Evolutionary conservation across 2,113 vertebrate species (phyloP).

Genomic region (Phalacrocorax aristotelis): DNA sequence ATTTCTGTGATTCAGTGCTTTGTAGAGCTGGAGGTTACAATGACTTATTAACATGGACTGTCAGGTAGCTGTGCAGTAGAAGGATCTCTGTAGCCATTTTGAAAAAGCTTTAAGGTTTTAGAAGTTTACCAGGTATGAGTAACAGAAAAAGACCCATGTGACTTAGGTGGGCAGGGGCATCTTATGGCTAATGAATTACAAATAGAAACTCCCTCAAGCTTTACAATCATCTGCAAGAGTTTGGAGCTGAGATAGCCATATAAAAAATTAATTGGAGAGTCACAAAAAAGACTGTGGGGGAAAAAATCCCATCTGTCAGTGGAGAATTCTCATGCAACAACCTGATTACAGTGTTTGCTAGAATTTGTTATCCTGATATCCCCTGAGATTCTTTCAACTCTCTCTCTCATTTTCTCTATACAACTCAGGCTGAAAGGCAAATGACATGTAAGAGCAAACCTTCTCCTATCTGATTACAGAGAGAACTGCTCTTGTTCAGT

Average conservation of each 20-base stretch:
- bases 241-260: fast-evolving
- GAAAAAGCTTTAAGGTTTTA: not conserved
- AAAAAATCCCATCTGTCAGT: not conserved
- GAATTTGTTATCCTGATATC: not conserved
- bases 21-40: not conserved
- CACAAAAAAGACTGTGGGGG: not conserved
- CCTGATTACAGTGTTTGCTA: not conserved
- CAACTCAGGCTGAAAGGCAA: not conserved
- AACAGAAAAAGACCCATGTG: not conserved
- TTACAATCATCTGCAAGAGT: not conserved
- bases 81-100: not conserved
- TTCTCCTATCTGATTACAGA: not conserved
- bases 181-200: not conserved
- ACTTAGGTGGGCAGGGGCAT: not conserved
- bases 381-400: not conserved
- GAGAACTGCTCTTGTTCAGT: not conserved
- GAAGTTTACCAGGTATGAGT: not conserved
- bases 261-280: not conserved
- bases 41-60: not conserved
- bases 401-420: not conserved
- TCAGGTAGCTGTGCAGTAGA: not conserved
- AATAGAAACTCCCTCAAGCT: not conserved
- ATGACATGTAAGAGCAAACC: not conserved
- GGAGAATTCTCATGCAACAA: not conserved
- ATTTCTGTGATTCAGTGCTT: not conserved